phyloP scores from a whole-genome alignment of 92 coral and sea anemone genomes.

The Porites divaricata region DNA sequence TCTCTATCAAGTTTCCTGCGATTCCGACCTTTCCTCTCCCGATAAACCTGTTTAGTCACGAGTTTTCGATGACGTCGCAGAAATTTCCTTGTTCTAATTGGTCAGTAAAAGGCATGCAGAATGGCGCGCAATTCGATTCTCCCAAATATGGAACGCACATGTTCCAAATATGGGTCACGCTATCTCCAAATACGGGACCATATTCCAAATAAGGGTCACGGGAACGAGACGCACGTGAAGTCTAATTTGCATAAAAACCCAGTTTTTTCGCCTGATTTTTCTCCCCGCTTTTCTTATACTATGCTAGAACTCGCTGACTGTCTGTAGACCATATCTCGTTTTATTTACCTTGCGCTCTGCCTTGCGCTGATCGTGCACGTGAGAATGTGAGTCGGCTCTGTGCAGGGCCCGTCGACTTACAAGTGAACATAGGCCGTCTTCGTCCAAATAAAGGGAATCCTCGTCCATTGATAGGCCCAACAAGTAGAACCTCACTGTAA shows the following conservation, averaged over 20 bases:
- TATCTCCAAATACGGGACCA: slow-evolving; percentile 45
- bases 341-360: too few species aligned
- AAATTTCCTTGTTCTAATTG: slow-evolving; percentile 21
- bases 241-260: neutral
- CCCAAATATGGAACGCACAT: slow-evolving; percentile 42
- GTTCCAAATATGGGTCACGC: slow-evolving; percentile 57
- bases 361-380: too few species aligned
- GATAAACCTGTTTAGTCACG: slow-evolving; percentile 18
- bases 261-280: neutral
- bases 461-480: too few species aligned
- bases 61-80: slow-evolving; percentile 1
- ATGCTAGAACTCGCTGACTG: too few species aligned
- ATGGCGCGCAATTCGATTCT: slow-evolving; percentile 45
- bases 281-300: too few species aligned
- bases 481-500: too few species aligned
- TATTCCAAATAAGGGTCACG: slow-evolving; percentile 39
- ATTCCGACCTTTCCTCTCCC: neutral
- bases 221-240: too few species aligned
- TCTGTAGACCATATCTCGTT: too few species aligned
- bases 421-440: too few species aligned
- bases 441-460: too few species aligned
- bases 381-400: too few species aligned
- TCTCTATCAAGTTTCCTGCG: neutral
- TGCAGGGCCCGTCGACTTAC: too few species aligned
- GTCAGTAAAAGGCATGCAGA: neutral